Evolutionary conservation across 2,888 invertebrate species (phyloP).

Genomic region (Drosophila subsilvestris): DNA sequence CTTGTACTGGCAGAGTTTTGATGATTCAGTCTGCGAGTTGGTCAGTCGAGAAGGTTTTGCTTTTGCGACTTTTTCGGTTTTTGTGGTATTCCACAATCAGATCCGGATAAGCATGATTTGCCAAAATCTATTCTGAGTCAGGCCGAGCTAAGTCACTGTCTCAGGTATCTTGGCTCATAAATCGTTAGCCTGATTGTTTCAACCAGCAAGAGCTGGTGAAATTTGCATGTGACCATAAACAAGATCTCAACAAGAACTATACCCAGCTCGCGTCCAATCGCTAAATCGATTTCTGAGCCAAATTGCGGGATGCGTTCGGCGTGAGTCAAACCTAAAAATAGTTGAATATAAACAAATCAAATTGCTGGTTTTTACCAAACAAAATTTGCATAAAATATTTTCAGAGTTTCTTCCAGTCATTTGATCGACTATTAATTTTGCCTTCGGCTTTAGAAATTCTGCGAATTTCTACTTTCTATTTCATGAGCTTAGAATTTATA

Average conservation of each 20-base stretch:
- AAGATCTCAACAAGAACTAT: constrained; percentile 28
- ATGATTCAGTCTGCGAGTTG: too few species aligned
- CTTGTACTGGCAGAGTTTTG: not conserved
- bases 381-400: constrained; percentile 68
- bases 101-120: constrained; percentile 15
- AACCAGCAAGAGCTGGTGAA: constrained; percentile 35
- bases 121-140: not conserved
- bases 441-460: constrained; percentile 38
- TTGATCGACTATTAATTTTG: constrained; percentile 29
- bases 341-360: constrained; percentile 46
- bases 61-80: too few species aligned
- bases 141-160: constrained; percentile 15
- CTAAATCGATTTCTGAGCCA: constrained; percentile 25
- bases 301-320: constrained; percentile 57
- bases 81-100: not conserved
- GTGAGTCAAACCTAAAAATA: constrained; percentile 75
- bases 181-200: constrained; percentile 22
- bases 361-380: constrained; percentile 61
- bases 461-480: constrained; percentile 72
- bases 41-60: not conserved
- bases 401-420: constrained; percentile 30
- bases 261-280: constrained; percentile 5
- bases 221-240: constrained; percentile 60
- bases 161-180: constrained; percentile 20
- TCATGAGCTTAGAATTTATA: constrained; percentile 46